Conservation (phyloP, 2,888 invertebrate genomes). For the Caenorhabditis angaria region DNA sequence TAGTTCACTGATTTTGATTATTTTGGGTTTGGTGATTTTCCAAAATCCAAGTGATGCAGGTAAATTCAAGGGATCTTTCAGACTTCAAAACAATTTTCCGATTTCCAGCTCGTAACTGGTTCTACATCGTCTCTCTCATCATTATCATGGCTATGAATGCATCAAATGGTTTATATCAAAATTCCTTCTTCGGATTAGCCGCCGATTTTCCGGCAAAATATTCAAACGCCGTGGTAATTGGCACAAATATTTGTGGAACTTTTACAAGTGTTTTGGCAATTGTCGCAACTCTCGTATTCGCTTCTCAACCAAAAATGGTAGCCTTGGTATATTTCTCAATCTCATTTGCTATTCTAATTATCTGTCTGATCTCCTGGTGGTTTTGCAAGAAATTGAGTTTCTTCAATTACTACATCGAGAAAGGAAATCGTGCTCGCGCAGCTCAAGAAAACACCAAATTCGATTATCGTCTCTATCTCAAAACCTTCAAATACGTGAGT, state of each 20-base stretch:
- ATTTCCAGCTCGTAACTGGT: constrained; percentile 72
- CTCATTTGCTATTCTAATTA: constrained; percentile 87
- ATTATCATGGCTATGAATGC: constrained; percentile 76
- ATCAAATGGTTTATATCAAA: constrained; percentile 89
- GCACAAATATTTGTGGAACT: constrained; percentile 72
- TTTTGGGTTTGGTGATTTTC: constrained; percentile 74
- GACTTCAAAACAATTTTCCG: too few relatives aligned
- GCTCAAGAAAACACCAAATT: constrained; percentile 15
- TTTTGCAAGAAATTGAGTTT: constrained; percentile 85
- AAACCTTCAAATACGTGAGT: constrained; percentile 39
- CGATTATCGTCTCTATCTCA: constrained; percentile 30
- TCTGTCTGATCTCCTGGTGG: constrained; percentile 94
- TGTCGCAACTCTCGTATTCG: constrained; percentile 53
- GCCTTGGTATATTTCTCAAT: constrained; percentile 97
- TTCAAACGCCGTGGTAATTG: constrained; percentile 89
- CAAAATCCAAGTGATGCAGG: constrained; percentile 65
- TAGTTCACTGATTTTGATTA: constrained; percentile 73
- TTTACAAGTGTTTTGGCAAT: constrained; percentile 69
- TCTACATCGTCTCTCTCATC: constrained; percentile 74
- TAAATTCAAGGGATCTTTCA: too few relatives aligned
- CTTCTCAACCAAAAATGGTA: constrained; percentile 74
- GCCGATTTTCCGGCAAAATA: constrained; percentile 85
- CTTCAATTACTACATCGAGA: constrained; percentile 41
- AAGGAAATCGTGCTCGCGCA: constrained; percentile 31
- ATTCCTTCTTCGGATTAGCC: constrained; percentile 93